Conservation (phyloP, 2,113 vertebrate genomes). For the Camelus dromedarius region DNA sequence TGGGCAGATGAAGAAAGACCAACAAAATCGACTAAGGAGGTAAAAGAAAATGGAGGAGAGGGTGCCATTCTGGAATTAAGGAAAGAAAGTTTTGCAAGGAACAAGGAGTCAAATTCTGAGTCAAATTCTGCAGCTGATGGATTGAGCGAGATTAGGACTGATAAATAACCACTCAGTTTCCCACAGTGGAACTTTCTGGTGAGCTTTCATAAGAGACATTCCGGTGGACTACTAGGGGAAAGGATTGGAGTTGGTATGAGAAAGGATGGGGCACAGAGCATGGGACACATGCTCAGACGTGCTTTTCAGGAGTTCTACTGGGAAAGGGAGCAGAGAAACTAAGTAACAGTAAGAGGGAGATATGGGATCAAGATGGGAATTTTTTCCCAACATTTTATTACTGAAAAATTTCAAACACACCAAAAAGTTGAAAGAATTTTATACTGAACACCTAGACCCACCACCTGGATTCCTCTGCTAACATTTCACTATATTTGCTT, state of each 20-base stretch:
- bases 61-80: not conserved
- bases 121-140: not conserved
- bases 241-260: not conserved
- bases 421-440: not conserved
- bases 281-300: not conserved
- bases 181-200: not conserved
- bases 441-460: not conserved
- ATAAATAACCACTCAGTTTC: not conserved
- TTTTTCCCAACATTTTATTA: not conserved
- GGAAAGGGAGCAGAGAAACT: not conserved
- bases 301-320: not conserved
- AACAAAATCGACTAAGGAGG: not conserved
- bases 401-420: slow-evolving; percentile 5
- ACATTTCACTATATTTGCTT: not conserved
- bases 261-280: not conserved
- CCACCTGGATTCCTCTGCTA: not conserved
- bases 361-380: not conserved
- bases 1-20: not conserved
- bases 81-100: not conserved
- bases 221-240: not conserved
- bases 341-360: not conserved
- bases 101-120: not conserved
- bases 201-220: not conserved
- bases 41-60: not conserved
- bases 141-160: not conserved